These are phyloP conservation scores for Drosophila eohydei DNA, from an alignment of 2,888 invertebrate genomes.

Conservation along the genomic window DNA sequence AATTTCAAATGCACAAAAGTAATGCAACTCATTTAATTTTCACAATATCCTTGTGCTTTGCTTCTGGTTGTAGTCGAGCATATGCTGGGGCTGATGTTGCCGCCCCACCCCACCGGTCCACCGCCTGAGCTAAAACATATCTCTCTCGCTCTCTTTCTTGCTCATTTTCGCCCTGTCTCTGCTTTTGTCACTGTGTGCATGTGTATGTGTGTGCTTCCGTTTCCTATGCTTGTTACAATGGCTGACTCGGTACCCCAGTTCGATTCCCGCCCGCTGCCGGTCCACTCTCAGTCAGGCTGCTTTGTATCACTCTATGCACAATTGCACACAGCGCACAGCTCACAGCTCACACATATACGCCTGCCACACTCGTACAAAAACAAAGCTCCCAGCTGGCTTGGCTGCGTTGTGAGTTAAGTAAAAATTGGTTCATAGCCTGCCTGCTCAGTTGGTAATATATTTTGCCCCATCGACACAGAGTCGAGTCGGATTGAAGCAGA, in stretches of 20 bases:
- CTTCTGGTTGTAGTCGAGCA: constrained; percentile 57
- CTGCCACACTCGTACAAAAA: constrained; percentile 43
- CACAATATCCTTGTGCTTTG: constrained; percentile 79
- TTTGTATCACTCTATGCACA: constrained; percentile 76
- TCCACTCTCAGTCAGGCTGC: constrained; percentile 33
- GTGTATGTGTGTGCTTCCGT: constrained; percentile 54
- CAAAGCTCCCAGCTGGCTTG: constrained; percentile 56
- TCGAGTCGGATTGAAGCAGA: constrained; percentile 20
- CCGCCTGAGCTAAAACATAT: constrained; percentile 18
- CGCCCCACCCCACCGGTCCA: constrained; percentile 5
- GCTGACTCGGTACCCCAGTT: constrained; percentile 45
- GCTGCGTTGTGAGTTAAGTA: constrained; percentile 66
- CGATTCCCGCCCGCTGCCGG: constrained; percentile 8
- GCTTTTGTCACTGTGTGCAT: constrained; percentile 16
- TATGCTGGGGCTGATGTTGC: constrained; percentile 40
- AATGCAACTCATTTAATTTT: constrained; percentile 81
- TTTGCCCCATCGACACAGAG: constrained; percentile 67
- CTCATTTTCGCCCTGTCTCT: constrained; percentile 15
- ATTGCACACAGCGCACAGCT: constrained; percentile 75
- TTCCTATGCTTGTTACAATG: constrained; percentile 69
- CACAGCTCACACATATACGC: constrained; percentile 36
- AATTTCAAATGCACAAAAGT: constrained; percentile 80
- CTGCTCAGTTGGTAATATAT: constrained; percentile 66
- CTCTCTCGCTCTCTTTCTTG: constrained; percentile 15
- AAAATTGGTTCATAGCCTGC: constrained; percentile 73